Conservation (phyloP, 2,113 vertebrate genomes). For the Corythaixoides concolor region DNA sequence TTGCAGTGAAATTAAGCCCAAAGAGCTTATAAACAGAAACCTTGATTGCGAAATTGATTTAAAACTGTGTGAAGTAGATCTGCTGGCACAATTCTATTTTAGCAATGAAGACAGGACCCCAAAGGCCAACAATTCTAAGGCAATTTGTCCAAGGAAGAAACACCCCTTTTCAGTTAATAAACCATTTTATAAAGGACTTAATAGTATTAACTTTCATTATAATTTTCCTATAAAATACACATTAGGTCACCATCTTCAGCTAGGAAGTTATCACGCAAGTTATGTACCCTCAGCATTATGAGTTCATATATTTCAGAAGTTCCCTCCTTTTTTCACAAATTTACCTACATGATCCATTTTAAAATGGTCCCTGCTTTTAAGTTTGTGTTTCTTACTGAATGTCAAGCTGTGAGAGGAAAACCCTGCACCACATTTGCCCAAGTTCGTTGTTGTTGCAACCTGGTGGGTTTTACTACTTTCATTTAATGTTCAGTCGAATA, state of each 20-base stretch:
- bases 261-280: not conserved
- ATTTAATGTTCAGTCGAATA: not conserved
- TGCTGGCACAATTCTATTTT: not conserved
- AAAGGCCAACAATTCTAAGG: not conserved
- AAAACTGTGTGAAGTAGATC: not conserved
- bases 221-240: not conserved
- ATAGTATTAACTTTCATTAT: not conserved
- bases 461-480: not conserved
- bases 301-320: not conserved
- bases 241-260: not conserved
- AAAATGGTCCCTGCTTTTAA: not conserved
- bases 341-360: not conserved
- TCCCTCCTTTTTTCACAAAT: not conserved
- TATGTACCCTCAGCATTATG: not conserved
- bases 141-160: slow-evolving; percentile 9
- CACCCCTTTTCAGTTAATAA: not conserved
- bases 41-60: slow-evolving; percentile 6
- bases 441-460: not conserved
- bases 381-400: not conserved
- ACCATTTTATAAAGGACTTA: not conserved
- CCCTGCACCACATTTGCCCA: accelerated
- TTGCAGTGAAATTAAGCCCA: not conserved
- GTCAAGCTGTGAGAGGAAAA: not conserved
- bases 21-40: slow-evolving; percentile 13
- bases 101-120: not conserved